These are phyloP conservation scores for Silvanus unidentatus DNA, from an alignment of 2,888 invertebrate genomes.

Conservation along the genomic window DNA sequence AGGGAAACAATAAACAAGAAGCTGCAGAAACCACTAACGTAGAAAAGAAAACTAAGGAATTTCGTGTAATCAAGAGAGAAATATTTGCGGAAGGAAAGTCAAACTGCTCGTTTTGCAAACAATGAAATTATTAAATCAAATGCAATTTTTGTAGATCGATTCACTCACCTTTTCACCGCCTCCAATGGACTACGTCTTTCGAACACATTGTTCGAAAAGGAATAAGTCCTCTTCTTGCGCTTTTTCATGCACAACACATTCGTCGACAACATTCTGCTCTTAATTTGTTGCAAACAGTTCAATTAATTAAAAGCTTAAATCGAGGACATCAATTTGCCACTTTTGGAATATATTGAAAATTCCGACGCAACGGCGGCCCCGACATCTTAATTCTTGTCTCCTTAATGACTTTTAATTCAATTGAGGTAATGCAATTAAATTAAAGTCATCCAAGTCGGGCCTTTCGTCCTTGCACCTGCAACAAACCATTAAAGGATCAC, in stretches of 20 bases:
- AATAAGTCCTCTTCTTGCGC: constrained; percentile 40
- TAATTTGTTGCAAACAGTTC: not conserved
- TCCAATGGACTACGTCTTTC: constrained; percentile 7
- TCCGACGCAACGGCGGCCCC: not conserved
- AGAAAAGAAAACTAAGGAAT: too few relatives aligned
- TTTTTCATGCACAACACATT: constrained; percentile 43
- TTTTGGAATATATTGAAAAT: constrained; percentile 8
- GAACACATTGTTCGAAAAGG: constrained; percentile 29
- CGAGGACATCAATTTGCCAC: constrained; percentile 10
- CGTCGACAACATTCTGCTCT: constrained; percentile 35
- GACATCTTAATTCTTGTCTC: not conserved
- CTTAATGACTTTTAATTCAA: constrained; percentile 13
- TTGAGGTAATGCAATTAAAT: constrained; percentile 14
- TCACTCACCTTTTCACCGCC: constrained; percentile 29
- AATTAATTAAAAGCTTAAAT: not conserved
- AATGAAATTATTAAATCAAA: too few relatives aligned
- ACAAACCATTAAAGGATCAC: constrained; percentile 6
- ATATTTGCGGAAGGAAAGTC: too few relatives aligned
- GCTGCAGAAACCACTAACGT: too few relatives aligned
- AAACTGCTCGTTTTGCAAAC: too few relatives aligned
- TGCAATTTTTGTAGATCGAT: not conserved
- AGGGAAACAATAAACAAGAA: too few relatives aligned
- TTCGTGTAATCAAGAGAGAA: too few relatives aligned
- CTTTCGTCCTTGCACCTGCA: constrained; percentile 10
- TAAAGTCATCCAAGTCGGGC: constrained; percentile 1